Evolutionary conservation across 2,113 vertebrate species (phyloP).

Genomic region (Monarcha castaneiventris): DNA sequence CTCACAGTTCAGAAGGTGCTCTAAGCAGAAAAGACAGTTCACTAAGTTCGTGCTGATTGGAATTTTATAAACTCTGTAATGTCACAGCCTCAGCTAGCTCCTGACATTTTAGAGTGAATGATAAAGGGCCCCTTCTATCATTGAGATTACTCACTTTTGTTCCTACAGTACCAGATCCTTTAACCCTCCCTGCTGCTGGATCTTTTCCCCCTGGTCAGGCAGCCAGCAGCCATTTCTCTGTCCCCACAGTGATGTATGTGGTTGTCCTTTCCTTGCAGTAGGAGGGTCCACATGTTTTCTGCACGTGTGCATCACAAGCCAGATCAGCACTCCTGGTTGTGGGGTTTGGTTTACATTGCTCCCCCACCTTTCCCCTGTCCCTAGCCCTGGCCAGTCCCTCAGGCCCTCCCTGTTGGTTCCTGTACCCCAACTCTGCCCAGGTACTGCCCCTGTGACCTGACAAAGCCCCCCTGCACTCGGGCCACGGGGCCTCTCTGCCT

Average conservation of each 20-base stretch:
- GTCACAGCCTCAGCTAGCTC: background rate
- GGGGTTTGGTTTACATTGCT: too few relatives aligned
- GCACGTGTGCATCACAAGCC: too few relatives aligned
- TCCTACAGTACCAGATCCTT: background rate
- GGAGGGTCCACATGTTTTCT: rapidly evolving
- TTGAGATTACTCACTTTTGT: background rate
- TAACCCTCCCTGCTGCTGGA: background rate
- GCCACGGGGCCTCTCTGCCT: too few relatives aligned
- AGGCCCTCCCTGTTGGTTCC: too few relatives aligned
- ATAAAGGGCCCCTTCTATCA: background rate
- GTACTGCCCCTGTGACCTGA: too few relatives aligned
- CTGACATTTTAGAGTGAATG: background rate
- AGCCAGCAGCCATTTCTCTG: background rate
- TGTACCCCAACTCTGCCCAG: too few relatives aligned
- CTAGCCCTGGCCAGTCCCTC: too few relatives aligned
- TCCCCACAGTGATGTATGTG: background rate
- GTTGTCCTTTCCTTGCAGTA: background rate
- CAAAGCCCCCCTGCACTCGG: too few relatives aligned
- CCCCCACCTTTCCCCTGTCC: too few relatives aligned
- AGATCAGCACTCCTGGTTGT: background rate
- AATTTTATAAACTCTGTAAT: background rate
- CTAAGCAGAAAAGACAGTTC: background rate
- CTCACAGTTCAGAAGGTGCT: background rate
- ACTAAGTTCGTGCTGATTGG: background rate
- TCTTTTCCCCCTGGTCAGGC: background rate